Evolutionary conservation across 2,113 vertebrate species (phyloP), one percentile per base, ranked within the genome.

Genomic region (Megaleporinus macrocephalus): DNA sequence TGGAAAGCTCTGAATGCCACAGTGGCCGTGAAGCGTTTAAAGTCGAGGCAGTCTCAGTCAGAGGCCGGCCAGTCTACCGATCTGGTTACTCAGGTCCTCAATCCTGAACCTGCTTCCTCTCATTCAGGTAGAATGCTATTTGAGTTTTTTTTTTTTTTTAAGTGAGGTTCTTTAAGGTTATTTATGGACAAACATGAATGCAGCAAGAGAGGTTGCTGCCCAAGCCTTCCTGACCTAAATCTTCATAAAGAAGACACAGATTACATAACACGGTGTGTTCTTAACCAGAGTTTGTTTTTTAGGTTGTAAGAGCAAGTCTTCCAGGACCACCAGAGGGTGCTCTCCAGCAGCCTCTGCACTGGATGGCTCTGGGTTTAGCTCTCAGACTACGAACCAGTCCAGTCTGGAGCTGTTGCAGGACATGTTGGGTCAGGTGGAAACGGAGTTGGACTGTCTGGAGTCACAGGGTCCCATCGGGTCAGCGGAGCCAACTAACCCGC

Each of bases 361-460:
- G 79, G 88, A 89, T 30, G 85, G 93, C 24, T 80, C 92, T 24
- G 85, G 93, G 22, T 14, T 87, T 27, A 88, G 90, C 65, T 83
- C 92, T 86, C 83, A 78, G 10, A 89, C 44, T 22, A 87, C 88
- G 71, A 94, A 80, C 26, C 93, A 81, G 74, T 92, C 93, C 41
- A 95, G 92, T 83, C 87, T 98, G 73, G 95, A 94, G 30, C 33
- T 96, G 86, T 91, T 99, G 80, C 96, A 93, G 85, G 78, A 80
- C 83, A 95, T 96, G 96, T 89, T 98, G 82, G 88, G 73, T 9
- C 92, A 96, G 53, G 95, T 99, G 80, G 96, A 97, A 76, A 83
- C 20, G 0, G 95, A 98, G 14, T 86, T 99, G 88, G 94, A 93
- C 33, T 89, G 92, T 24, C 92, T 96, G n/a, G 95, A 95, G 72